A percentile compares a stretch with the other conserved stretches of the same genome.
Conservation (phyloP, 1,140 invertebrate species). For the Aphis craccivora region DNA sequence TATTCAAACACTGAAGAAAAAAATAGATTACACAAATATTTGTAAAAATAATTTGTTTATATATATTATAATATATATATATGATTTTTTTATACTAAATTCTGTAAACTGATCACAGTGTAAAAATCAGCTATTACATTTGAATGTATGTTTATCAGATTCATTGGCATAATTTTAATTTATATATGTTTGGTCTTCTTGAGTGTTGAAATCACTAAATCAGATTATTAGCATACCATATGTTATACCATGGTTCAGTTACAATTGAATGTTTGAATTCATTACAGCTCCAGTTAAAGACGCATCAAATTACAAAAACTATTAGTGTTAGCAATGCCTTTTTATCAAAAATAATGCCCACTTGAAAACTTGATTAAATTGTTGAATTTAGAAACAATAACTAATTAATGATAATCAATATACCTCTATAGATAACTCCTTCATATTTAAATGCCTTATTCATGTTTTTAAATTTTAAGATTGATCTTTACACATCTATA, state of each 20-base stretch:
- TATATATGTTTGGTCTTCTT: neutral
- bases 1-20: constrained; percentile 49
- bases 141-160: neutral
- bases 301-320: neutral
- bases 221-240: too few species aligned
- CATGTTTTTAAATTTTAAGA: neutral
- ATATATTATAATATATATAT: neutral
- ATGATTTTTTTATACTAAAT: constrained; percentile 59
- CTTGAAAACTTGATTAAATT: neutral
- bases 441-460: neutral
- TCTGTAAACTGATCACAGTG: constrained; percentile 60
- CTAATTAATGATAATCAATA: neutral
- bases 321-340: neutral
- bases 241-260: neutral
- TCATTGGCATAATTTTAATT: neutral
- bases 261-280: neutral
- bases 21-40: constrained; percentile 24
- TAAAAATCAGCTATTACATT: constrained; percentile 47
- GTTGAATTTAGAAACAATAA: neutral
- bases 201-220: neutral
- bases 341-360: neutral
- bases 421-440: neutral
- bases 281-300: neutral
- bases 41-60: constrained; percentile 31
- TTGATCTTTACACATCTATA: neutral